Base-by-base conservation (phyloP, 2,797 vertebrate species). In the Streptopelia turtur region DNA sequence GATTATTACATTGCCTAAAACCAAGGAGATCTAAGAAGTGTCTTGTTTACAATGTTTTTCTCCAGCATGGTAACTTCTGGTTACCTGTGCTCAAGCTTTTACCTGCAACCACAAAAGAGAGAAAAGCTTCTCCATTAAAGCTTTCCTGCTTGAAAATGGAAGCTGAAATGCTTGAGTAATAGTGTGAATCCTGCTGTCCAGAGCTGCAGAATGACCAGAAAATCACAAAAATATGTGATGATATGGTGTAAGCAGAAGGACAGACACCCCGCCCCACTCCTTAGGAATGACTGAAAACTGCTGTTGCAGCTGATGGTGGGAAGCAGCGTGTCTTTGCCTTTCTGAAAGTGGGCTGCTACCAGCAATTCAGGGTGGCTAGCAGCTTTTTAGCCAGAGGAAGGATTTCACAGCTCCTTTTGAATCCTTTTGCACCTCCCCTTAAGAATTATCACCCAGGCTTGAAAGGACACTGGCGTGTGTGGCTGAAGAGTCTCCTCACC, bases 221-320 rank as follows among this genome's bases (percentile, higher is more conserved):
- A 69, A 85, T 63, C 52, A 69, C 33, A 74, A 61, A 39, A 39
- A 18, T 33, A 0, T 16, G 9, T 8, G 23, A 69, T 16, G 45
- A 71, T 53, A 47, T 0, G 0, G 30, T 59, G 3, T n/a, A 76
- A 91, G 16, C 33, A 41, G 50, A 65, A 64, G 75, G 45, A 0
- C 13, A 3, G 45, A 92, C 8, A 72, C 4, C 9, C 76, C 0
- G 0, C 37, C 28, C 47, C 0, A 0, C 9, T 80, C n/a, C 22
- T 83, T 47, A 14, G 16, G n/a, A 23, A 63, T 21, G 22, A n/a
- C 37, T 25, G 5, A 55, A 87, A 80, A 13, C 11, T 52, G 43
- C 5, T 63, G 14, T 59, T 89, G 66, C 71, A 68, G 28, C 23
- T 68, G 75, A 28, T 1, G 3, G 8, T 28, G 14, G 35, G 27